Conservation (phyloP, 2,113 vertebrate species). For the Sarotherodon lohbergeri region DNA sequence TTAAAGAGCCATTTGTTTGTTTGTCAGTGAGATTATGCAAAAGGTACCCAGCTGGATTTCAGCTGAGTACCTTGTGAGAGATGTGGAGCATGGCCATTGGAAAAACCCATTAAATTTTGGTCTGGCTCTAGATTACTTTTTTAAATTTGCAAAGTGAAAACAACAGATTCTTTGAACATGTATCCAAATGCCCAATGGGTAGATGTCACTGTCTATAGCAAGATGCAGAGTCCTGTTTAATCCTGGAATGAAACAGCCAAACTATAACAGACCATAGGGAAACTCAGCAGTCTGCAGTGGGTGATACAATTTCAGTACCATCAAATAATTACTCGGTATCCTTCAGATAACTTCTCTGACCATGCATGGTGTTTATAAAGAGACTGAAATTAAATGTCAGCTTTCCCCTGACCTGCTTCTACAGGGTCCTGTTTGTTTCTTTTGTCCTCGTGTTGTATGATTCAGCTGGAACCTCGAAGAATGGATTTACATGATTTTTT, state of each 20-base stretch:
- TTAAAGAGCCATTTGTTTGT: not conserved
- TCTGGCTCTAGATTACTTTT: not conserved
- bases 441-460: not conserved
- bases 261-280: not conserved
- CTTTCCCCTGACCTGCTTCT: not conserved
- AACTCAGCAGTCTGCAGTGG: not conserved
- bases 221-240: not conserved
- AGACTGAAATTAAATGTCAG: not conserved
- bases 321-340: not conserved
- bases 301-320: not conserved
- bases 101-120: not conserved
- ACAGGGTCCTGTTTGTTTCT: not conserved
- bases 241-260: not conserved
- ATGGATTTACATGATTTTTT: not conserved
- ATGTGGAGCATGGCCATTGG: not conserved
- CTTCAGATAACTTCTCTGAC: not conserved
- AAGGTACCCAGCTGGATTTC: not conserved
- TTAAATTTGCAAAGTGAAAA: not conserved
- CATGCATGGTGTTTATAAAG: not conserved
- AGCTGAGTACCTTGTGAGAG: not conserved
- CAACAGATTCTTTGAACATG: not conserved
- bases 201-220: not conserved
- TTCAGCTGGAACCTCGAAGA: not conserved
- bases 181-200: not conserved
- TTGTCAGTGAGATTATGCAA: not conserved